A percentile compares a stretch with the other conserved stretches of the same genome.
Evolutionary conservation across 2,113 vertebrate genomes (phyloP).

Genomic region (Myocastor coypus): DNA sequence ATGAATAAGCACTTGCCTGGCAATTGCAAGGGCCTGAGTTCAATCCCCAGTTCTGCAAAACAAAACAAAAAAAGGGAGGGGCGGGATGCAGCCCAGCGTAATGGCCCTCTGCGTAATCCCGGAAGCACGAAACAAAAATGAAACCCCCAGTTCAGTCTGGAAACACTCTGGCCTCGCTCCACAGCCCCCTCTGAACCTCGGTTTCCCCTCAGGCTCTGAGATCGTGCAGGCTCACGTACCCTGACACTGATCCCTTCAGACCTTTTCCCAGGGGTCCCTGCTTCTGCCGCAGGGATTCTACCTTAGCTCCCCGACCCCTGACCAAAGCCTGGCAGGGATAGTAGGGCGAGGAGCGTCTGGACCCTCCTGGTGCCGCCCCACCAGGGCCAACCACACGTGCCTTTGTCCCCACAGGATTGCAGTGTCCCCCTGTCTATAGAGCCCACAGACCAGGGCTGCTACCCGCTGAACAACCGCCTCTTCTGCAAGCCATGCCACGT

Average conservation of each 20-base stretch:
- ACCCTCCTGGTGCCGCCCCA: rapidly evolving
- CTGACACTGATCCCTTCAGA: background rate
- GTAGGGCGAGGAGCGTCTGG: too few species aligned
- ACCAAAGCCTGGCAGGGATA: rapidly evolving
- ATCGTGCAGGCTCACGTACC: background rate
- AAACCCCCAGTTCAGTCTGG: background rate
- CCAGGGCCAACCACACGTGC: background rate
- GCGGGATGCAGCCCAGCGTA: too few species aligned
- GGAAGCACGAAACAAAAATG: background rate
- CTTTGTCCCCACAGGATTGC: conserved; percentile 87
- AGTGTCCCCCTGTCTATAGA: conserved; percentile 90
- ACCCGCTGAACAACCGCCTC: conserved; percentile 90
- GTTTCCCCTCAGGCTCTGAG: background rate
- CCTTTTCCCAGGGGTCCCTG: background rate
- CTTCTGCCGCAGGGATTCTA: rapidly evolving
- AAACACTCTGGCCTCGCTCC: too few species aligned
- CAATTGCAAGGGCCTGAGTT: too few species aligned
- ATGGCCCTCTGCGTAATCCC: background rate
- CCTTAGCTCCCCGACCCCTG: rapidly evolving
- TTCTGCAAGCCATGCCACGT: conserved; percentile 94
- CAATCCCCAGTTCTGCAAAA: too few species aligned
- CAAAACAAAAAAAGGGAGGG: too few species aligned
- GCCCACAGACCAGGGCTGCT: conserved; percentile 92
- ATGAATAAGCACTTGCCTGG: too few species aligned
- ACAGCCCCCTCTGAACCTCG: background rate